Percentiles rank a stretch among this genome's conserved stretches.
phyloP scores from a whole-genome alignment of 2,888 invertebrate species.

The Octodonta nipae region DNA sequence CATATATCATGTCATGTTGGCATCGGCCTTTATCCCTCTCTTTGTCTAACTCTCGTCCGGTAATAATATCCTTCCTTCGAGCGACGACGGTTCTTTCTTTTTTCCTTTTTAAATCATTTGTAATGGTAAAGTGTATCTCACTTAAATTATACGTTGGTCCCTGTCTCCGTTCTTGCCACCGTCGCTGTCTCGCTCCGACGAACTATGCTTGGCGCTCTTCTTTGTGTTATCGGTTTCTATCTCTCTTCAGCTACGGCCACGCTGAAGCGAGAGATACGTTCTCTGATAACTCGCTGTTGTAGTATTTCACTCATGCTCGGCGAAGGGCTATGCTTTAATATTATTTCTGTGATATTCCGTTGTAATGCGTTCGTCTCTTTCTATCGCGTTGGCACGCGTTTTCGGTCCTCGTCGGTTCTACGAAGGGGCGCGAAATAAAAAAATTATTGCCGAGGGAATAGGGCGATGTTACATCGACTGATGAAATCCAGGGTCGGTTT shows the following conservation, averaged over 20 bases:
- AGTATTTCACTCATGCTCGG: constrained; percentile 9
- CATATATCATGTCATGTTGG: constrained; percentile 21
- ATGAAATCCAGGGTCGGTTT: constrained; percentile 12
- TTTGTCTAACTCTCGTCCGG: constrained; percentile 1
- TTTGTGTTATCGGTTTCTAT: constrained; percentile 13
- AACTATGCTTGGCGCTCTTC: constrained; percentile 7
- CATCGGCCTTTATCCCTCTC: constrained; percentile 11
- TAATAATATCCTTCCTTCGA: constrained; percentile 5
- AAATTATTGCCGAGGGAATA: constrained; percentile 21
- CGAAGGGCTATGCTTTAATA: constrained; percentile 11
- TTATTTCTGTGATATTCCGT: no score
- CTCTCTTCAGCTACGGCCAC: constrained; percentile 10
- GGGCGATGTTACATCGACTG: constrained; percentile 16
- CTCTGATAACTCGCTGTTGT: constrained; percentile 10
- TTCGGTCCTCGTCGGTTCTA: constrained; percentile 10
- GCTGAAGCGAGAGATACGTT: no score
- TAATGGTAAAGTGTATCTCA: constrained; percentile 22
- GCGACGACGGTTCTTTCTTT: constrained; percentile 14
- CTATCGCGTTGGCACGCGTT: constrained; percentile 1
- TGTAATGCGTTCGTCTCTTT: constrained; percentile 8
- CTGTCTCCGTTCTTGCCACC: constrained; percentile 15
- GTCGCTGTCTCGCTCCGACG: constrained; percentile 10
- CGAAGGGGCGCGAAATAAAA: constrained; percentile 23
- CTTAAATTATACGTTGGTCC: constrained; percentile 24
- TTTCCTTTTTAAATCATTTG: constrained; percentile 24